Conservation (phyloP, 2,888 invertebrate species). For the Lasioglossum malachurum region DNA sequence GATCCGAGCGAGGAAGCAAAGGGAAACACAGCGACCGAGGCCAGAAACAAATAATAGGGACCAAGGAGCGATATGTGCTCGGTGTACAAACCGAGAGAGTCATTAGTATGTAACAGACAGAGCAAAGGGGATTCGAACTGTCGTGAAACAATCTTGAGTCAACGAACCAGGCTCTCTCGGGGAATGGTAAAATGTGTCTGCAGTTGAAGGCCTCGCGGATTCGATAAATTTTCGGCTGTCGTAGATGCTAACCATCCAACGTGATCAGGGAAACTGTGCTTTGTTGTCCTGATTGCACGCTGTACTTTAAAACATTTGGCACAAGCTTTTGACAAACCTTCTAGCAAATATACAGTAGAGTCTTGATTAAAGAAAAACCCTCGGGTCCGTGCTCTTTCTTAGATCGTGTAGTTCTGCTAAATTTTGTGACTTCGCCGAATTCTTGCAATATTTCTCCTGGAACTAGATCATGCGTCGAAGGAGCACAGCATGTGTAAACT, state of each 20-base stretch:
- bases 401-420: no score
- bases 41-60: not conserved
- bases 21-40: not conserved
- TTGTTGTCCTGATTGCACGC: not conserved
- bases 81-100: not conserved
- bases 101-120: not conserved
- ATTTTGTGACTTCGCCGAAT: no score
- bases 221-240: not conserved
- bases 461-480: no score
- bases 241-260: not conserved
- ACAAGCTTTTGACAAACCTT: not conserved
- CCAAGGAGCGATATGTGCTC: not conserved
- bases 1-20: not conserved
- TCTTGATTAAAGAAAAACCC: no score
- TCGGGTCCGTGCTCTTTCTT: no score
- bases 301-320: not conserved
- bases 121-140: slow-evolving; percentile 5
- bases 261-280: not conserved
- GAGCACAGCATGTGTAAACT: no score
- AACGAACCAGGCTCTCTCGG: not conserved
- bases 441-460: no score
- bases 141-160: slow-evolving; percentile 6
- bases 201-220: not conserved
- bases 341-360: no score
- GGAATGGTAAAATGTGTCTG: not conserved